Base-by-base conservation (phyloP, 2,113 vertebrate species). In the Crotalus viridis region DNA sequence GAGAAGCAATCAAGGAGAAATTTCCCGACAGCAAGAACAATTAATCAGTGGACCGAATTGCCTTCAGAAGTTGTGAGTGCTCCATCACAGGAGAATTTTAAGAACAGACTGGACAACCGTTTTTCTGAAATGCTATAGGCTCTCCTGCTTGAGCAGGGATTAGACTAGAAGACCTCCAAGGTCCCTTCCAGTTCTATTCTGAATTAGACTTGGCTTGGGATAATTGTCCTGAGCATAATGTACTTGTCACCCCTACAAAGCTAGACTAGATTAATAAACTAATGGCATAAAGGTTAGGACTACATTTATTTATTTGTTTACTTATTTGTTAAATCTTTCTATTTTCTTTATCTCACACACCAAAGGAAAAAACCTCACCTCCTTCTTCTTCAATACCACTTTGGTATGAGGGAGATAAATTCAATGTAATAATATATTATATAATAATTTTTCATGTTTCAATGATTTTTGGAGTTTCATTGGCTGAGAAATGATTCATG, bases 391-490 rank as follows among this genome's bases (percentile, higher is more conserved):
- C 55, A 95, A 94, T 89, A 33, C 94, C 46, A 87, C 55, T 91
- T 28, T 88, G 3, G 51, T 43, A 33, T 17, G 8, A 88, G 89
- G 43, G 85, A 17, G 43, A 64, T 90, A 90, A 93, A 91, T 95
- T 95, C 92, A 87, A 95, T 59, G 81, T 51, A 51, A 51, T 9
- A 51, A 51, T 51, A 51, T 51, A 51, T 51, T 51, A 9, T 51
- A 51, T 51, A 51, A 51, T 51, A 87, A 87, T 0, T 7, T 93
- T 94, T 91, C 91, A 46, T 89, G 54, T 94, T 94, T 96, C 93
- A 90, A 21, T 93, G 93, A 61, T 21, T 94, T 57, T 9, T 57
- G 85, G 89, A 95, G 96, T 96, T 94, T 94, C 87, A 56, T 96
- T 55, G 95, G 81, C 55, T 93, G 1, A 90, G 85, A 95, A 92